Conservation (phyloP, 2,113 vertebrate species). For the Ailuropoda melanoleuca region DNA sequence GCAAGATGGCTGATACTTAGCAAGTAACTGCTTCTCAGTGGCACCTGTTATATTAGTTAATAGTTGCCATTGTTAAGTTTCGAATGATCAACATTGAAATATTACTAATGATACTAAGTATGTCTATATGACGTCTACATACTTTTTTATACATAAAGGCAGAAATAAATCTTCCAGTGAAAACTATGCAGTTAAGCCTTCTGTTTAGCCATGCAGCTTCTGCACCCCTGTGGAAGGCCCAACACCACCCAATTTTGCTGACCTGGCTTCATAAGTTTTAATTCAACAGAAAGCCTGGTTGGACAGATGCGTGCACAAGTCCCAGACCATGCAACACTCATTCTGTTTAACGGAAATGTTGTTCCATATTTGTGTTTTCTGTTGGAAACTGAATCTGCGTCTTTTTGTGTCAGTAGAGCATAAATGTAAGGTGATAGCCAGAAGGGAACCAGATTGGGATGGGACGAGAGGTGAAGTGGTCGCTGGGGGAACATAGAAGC, state of each 20-base stretch:
- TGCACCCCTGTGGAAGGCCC: background rate
- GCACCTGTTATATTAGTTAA: background rate
- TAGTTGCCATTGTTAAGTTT: background rate
- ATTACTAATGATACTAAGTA: background rate
- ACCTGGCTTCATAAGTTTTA: constrained; percentile 62
- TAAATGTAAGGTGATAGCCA: background rate
- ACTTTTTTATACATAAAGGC: background rate
- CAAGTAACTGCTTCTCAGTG: background rate
- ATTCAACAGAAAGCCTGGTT: constrained; percentile 44
- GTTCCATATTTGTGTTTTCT: constrained; percentile 43
- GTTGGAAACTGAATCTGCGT: constrained; percentile 39
- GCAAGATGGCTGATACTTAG: background rate
- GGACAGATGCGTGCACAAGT: constrained; percentile 50
- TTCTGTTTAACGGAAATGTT: constrained; percentile 52
- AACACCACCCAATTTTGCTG: constrained; percentile 38
- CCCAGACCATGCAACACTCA: constrained; percentile 26
- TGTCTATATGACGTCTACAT: background rate
- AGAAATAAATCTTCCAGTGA: background rate
- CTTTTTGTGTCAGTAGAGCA: constrained; percentile 49
- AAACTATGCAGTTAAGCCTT: background rate
- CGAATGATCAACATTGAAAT: background rate
- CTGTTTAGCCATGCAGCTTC: background rate
- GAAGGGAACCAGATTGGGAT: constrained; percentile 41
- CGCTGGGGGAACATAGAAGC: background rate
- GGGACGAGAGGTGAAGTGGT: constrained; percentile 5